Evolutionary conservation across 2,797 vertebrate species (phyloP).

Genomic region (Anomalospiza imberbis): DNA sequence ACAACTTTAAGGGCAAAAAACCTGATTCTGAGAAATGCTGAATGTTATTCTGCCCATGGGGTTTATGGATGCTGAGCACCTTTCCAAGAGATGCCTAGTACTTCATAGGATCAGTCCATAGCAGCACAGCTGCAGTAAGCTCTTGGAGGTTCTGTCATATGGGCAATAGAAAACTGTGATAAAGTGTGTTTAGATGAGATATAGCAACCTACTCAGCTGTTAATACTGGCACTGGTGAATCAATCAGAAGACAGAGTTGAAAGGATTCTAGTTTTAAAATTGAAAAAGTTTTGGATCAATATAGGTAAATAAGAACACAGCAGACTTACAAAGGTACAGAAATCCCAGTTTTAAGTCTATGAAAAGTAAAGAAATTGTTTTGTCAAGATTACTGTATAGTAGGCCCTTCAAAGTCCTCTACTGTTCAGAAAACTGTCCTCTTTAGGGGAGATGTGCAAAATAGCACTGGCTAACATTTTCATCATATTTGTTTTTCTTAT

Average conservation of each 20-base stretch:
- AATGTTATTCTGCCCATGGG: background rate
- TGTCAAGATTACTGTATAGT: background rate
- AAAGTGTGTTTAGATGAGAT: constrained; percentile 11
- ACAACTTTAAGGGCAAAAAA: background rate
- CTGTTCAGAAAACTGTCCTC: background rate
- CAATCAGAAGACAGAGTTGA: background rate
- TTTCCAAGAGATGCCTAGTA: background rate
- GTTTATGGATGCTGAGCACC: background rate
- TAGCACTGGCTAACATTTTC: background rate
- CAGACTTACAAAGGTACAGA: background rate
- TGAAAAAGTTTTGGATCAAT: constrained; percentile 34
- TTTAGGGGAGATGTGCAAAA: background rate
- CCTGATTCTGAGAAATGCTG: background rate
- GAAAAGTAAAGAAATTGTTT: background rate
- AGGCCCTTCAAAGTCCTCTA: background rate
- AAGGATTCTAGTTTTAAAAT: constrained; percentile 7
- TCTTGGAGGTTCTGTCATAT: background rate
- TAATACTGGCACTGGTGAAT: background rate
- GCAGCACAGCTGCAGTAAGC: background rate
- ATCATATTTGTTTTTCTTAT: constrained; percentile 63
- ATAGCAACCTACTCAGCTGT: background rate
- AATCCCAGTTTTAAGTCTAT: background rate
- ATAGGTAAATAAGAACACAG: constrained; percentile 22
- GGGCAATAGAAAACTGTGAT: background rate
- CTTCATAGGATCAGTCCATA: background rate